phyloP scores from a whole-genome alignment of 2,888 invertebrate species.

The Drymonia ruficornis region DNA sequence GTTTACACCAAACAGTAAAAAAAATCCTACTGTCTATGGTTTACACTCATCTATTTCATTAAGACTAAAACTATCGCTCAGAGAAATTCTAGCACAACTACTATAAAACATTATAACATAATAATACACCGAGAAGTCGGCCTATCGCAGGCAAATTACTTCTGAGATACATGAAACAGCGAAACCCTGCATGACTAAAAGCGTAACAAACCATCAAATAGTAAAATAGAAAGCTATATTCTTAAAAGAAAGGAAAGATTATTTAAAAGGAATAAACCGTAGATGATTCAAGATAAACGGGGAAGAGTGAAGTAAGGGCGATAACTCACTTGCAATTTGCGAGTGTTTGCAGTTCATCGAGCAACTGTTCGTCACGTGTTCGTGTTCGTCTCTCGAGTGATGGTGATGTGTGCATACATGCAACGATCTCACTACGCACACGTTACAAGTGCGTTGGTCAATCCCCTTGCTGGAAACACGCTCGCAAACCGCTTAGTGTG shows the following conservation, averaged over 20 bases:
- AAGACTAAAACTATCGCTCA: constrained; percentile 20
- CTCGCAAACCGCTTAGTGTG: too few relatives aligned
- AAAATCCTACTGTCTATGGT: too few relatives aligned
- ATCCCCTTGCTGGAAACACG: too few relatives aligned
- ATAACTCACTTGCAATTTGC: too few relatives aligned
- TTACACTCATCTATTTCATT: constrained; percentile 20
- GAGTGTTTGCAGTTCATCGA: too few relatives aligned
- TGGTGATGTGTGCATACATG: too few relatives aligned
- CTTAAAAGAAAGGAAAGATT: not conserved
- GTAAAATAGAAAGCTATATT: not conserved
- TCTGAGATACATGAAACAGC: constrained; percentile 21
- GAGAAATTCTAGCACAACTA: constrained; percentile 30
- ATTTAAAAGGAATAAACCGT: not conserved
- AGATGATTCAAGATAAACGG: too few relatives aligned
- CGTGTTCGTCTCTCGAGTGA: too few relatives aligned
- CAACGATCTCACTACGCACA: too few relatives aligned
- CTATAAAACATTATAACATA: constrained; percentile 19
- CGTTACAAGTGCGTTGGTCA: too few relatives aligned
- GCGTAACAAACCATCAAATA: constrained; percentile 10
- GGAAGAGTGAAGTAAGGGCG: not conserved
- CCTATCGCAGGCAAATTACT: constrained; percentile 14
- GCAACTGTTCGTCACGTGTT: too few relatives aligned
- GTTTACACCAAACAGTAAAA: too few relatives aligned
- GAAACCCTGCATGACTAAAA: constrained; percentile 19
- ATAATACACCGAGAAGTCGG: constrained; percentile 21